Evolutionary conservation across 1,140 invertebrate genomes (phyloP).

Genomic region (Tigriopus japonicus): DNA sequence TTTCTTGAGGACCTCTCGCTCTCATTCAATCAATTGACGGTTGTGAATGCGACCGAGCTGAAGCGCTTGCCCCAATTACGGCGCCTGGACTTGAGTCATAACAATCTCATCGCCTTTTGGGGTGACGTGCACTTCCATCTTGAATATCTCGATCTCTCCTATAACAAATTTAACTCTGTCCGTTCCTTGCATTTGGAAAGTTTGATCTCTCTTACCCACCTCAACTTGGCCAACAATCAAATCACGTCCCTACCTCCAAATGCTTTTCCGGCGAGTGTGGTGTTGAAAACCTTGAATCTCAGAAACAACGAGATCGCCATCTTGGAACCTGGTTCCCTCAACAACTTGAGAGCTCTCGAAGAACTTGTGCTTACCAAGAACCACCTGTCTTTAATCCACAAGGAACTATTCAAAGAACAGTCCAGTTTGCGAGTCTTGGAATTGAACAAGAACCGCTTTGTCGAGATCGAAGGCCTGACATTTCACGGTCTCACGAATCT

Average conservation of each 20-base stretch:
- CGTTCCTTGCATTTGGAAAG: background rate
- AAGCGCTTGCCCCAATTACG: background rate
- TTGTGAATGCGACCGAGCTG: background rate
- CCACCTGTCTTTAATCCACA: background rate
- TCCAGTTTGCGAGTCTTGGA: background rate
- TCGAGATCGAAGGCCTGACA: constrained; percentile 31
- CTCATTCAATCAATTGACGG: background rate
- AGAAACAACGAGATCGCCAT: background rate
- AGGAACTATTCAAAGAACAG: background rate
- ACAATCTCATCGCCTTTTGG: background rate
- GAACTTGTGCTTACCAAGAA: constrained; percentile 4
- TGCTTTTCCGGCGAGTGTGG: background rate
- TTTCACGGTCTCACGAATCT: constrained; percentile 54
- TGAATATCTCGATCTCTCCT: background rate
- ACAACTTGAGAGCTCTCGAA: background rate
- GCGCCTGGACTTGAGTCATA: background rate
- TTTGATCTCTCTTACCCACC: background rate
- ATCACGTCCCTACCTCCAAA: background rate
- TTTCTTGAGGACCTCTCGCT: background rate
- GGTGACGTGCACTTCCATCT: background rate
- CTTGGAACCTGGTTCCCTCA: background rate
- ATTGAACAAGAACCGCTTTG: constrained; percentile 13
- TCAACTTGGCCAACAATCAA: constrained; percentile 8
- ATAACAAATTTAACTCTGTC: constrained; percentile 1
- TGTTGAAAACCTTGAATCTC: background rate